phyloP scores from a whole-genome alignment of 2,797 vertebrate genomes.

The Pseudotriccus pelzelni region DNA sequence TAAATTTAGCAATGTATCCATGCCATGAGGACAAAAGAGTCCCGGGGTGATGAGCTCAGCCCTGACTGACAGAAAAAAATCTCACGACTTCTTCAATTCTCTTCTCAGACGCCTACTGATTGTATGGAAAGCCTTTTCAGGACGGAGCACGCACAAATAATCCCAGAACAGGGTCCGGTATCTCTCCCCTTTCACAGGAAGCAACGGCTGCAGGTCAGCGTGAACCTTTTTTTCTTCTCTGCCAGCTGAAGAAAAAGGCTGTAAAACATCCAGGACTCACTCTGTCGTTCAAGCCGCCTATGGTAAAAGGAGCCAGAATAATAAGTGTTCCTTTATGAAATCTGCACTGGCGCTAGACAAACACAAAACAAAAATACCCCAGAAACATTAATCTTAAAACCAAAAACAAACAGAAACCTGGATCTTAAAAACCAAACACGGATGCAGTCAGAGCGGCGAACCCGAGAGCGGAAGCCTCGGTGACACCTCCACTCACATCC shows the following conservation, averaged over 20 bases:
- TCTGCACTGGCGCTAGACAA: no score
- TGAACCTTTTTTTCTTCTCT: neutral
- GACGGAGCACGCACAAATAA: slow-evolving; percentile 13
- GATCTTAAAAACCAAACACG: no score
- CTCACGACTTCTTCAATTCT: slow-evolving; percentile 11
- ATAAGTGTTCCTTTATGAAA: neutral
- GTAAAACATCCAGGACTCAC: slow-evolving; percentile 29
- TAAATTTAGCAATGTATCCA: slow-evolving; percentile 47
- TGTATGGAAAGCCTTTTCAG: slow-evolving; percentile 28
- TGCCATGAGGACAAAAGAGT: slow-evolving; percentile 38
- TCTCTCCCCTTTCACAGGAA: neutral
- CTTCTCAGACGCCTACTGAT: slow-evolving; percentile 10
- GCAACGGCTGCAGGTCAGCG: neutral
- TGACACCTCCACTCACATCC: fast-evolving
- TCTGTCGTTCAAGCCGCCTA: slow-evolving; percentile 46
- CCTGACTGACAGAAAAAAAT: neutral
- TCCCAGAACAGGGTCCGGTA: neutral
- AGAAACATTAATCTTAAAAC: no score
- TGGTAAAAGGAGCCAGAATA: neutral
- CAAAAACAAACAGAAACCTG: neutral
- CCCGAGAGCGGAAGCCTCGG: fast-evolving
- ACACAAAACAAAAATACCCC: neutral
- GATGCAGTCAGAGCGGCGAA: fast-evolving
- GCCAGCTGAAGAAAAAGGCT: neutral
- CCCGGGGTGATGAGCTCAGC: neutral